A percentile compares a stretch with the other conserved stretches of the same genome.
phyloP scores from a whole-genome alignment of 2,113 vertebrate genomes.

The Percopsis transmontana region DNA sequence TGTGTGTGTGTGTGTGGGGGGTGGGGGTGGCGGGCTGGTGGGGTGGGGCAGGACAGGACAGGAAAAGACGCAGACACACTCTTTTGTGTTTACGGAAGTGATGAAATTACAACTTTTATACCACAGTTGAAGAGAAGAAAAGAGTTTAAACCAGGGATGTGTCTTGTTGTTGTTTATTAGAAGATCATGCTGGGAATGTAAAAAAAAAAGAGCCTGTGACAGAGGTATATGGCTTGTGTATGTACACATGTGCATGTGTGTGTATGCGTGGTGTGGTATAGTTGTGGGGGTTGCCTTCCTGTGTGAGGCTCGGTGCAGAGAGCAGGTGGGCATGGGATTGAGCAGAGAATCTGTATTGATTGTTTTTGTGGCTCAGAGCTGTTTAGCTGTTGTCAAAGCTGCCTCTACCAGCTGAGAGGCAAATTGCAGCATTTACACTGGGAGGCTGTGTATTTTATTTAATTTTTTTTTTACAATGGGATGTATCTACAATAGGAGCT shows the following conservation, averaged over 20 bases:
- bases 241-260: conserved; percentile 4
- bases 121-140: conserved; percentile 17
- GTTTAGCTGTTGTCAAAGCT: conserved; percentile 95
- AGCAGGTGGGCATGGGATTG: conserved; percentile 87
- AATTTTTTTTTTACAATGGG: conserved; percentile 43
- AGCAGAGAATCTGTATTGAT: conserved; percentile 95
- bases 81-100: conserved; percentile 13
- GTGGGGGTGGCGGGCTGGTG: background rate
- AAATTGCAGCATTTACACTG: conserved; percentile 99
- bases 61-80: conserved; percentile 20
- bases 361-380: conserved; percentile 91
- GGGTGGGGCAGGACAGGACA: no score
- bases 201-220: conserved; percentile 19
- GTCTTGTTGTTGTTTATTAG: conserved; percentile 8
- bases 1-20: no score
- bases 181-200: conserved; percentile 31
- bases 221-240: conserved; percentile 9
- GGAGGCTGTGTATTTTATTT: conserved; percentile 76
- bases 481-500: conserved; percentile 43
- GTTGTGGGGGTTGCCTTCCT: conserved; percentile 62
- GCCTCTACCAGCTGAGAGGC: conserved; percentile 98
- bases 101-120: conserved; percentile 28
- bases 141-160: conserved; percentile 24
- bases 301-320: conserved; percentile 76
- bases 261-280: background rate